These are phyloP conservation scores for Paramisgurnus dabryanus DNA, from an alignment of 2,113 vertebrate species.

Conservation along the genomic window DNA sequence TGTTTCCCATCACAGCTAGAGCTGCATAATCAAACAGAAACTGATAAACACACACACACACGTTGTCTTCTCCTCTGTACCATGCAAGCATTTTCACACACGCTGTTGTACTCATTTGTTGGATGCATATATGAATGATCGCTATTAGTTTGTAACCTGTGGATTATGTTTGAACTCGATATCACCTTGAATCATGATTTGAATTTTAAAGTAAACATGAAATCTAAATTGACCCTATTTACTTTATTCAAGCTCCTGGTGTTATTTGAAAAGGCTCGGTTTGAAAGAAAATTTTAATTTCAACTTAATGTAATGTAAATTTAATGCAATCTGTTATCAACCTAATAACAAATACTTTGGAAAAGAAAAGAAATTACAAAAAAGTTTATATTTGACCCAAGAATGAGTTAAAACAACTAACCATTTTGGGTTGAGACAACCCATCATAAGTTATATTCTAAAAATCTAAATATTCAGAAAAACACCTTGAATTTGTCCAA, in stretches of 20 bases:
- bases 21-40: conserved; percentile 45
- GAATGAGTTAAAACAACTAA: too few species aligned
- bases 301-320: too few species aligned
- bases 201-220: not conserved
- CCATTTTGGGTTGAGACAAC: too few species aligned
- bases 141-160: conserved; percentile 2
- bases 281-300: too few species aligned
- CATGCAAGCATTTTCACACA: conserved; percentile 6
- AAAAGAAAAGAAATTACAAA: too few species aligned
- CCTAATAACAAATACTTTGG: too few species aligned
- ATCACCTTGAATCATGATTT: not conserved
- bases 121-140: not conserved
- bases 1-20: conserved; percentile 62
- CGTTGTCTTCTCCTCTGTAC: not conserved
- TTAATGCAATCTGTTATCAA: too few species aligned
- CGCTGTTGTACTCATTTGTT: conserved; percentile 34
- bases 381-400: too few species aligned
- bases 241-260: not conserved
- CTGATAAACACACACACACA: not conserved
- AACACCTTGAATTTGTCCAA: too few species aligned
- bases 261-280: not conserved
- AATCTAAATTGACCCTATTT: conserved; percentile 6
- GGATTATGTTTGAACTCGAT: conserved; percentile 29
- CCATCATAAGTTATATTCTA: too few species aligned
- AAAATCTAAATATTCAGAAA: too few species aligned